Base-by-base conservation (phyloP, 2,797 vertebrate species). In the Lycodopsis pacificus region DNA sequence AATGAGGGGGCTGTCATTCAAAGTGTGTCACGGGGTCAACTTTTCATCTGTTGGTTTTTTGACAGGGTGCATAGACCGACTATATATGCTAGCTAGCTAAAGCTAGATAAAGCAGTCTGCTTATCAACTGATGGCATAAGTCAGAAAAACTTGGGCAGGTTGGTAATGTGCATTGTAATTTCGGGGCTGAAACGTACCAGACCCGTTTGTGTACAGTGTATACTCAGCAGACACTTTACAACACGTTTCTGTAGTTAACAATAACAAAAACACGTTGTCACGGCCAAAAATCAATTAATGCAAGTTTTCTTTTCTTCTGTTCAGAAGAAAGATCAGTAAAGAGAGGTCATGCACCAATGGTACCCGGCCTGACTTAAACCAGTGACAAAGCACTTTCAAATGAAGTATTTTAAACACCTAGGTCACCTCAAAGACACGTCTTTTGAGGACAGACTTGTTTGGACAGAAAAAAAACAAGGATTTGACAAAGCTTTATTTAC, bases 401-500 rank as follows among this genome's bases (percentile, higher is more conserved):
- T 20, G 2, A 20, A 48, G 19, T 48, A 48, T 48, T 48, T 58
- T 49, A 64, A 66, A 58, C 10, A 36, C 32, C 6, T 4, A 1
- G 10, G 20, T n/a, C 27, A 40, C 8, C 53, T 12, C 27, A 54
- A 22, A 54, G 34, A 71, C 61, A 56, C 3, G 11, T 14, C 20
- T 57, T 27, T 32, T 62, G 10, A 17, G 22, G 13, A 25, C 10
- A 68, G 20, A 66, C 13, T 32, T 32, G 34, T 61, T 51, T 46
- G 19, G 8, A 67, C 27, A 53, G 38, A 27, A 32, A 36, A 54
- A 71, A 36, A 53, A 1, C 22, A 63, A n/a, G 22, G n/a, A 65
- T 67, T 58, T 65, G 22, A 79, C 64, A 51, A 49, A 44, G 32
- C 7, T 27, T 71, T 69, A 68, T 63, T 75, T 44, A 67, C n/a